Evolutionary conservation across 2,888 invertebrate genomes (phyloP).

Genomic region (Hydrotaea cyrtoneurina): DNA sequence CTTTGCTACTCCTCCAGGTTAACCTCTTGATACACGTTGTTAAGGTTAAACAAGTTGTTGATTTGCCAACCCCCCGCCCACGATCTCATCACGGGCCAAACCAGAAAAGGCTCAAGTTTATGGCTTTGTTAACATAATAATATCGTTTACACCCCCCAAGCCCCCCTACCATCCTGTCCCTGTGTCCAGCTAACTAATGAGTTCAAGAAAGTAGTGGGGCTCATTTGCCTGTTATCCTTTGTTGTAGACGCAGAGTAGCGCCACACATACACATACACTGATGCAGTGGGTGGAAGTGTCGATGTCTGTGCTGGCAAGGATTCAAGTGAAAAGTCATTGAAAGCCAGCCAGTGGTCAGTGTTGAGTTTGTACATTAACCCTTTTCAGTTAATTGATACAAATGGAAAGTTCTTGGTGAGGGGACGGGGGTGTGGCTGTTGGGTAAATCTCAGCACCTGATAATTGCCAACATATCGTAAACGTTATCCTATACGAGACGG

Average conservation of each 20-base stretch:
- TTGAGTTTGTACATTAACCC: constrained; percentile 80
- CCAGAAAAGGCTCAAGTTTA: constrained; percentile 47
- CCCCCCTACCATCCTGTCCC: constrained; percentile 47
- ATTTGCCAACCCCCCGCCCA: constrained; percentile 38
- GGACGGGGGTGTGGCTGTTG: constrained; percentile 48
- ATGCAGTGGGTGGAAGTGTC: constrained; percentile 8
- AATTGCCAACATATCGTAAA: background rate
- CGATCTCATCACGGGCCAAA: background rate
- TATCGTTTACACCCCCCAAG: constrained; percentile 59
- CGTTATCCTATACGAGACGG: background rate
- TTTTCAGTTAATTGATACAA: constrained; percentile 81
- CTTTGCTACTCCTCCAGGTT: background rate
- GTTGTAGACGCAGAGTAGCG: background rate
- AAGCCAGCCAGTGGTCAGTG: constrained; percentile 66
- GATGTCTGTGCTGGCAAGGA: constrained; percentile 40
- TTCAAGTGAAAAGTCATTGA: constrained; percentile 60
- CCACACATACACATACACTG: too few relatives aligned
- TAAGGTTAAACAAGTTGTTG: constrained; percentile 57
- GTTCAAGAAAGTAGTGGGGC: constrained; percentile 43
- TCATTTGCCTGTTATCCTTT: constrained; percentile 21
- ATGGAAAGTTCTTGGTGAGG: constrained; percentile 75
- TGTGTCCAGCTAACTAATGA: constrained; percentile 56
- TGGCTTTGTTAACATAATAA: constrained; percentile 60
- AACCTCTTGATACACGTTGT: constrained; percentile 55
- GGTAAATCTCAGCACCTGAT: constrained; percentile 42